phyloP scores from a whole-genome alignment of 2,113 vertebrate genomes.

The Menidia beryllina region DNA sequence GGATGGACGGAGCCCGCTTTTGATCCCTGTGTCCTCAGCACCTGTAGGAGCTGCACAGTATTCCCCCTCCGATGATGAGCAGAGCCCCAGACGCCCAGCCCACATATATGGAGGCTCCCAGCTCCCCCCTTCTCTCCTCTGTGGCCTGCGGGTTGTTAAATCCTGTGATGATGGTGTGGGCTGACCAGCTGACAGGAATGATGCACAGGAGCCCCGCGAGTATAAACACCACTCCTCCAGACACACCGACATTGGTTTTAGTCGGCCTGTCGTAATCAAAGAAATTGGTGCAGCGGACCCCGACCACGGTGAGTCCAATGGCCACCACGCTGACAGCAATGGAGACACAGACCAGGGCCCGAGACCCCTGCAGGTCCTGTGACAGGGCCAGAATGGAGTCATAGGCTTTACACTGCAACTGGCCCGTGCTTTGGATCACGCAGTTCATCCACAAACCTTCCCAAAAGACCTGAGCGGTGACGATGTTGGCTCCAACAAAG shows the following conservation, averaged over 20 bases:
- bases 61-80: constrained; percentile 86
- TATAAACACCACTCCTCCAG: constrained; percentile 80
- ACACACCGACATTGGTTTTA: constrained; percentile 73
- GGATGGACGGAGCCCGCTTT: neutral
- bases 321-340: constrained; percentile 73
- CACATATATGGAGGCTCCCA: constrained; percentile 90
- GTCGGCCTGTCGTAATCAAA: constrained; percentile 53
- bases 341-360: constrained; percentile 82
- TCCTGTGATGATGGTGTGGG: constrained; percentile 86
- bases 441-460: constrained; percentile 90
- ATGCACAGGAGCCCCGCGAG: constrained; percentile 81
- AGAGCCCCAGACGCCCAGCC: constrained; percentile 88
- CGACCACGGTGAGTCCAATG: constrained; percentile 75
- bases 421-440: constrained; percentile 84
- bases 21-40: constrained; percentile 49
- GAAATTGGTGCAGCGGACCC: constrained; percentile 81
- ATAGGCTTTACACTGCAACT: constrained; percentile 85
- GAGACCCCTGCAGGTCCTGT: constrained; percentile 78
- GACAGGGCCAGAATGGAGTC: constrained; percentile 85
- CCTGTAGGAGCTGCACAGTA: constrained; percentile 82
- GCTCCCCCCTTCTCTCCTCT: constrained; percentile 82
- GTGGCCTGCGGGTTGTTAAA: constrained; percentile 88
- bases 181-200: constrained; percentile 88
- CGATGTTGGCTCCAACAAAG: constrained; percentile 89
- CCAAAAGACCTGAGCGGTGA: constrained; percentile 89